Conservation (phyloP, 2,888 invertebrate species). For the Flexamia atlantica region DNA sequence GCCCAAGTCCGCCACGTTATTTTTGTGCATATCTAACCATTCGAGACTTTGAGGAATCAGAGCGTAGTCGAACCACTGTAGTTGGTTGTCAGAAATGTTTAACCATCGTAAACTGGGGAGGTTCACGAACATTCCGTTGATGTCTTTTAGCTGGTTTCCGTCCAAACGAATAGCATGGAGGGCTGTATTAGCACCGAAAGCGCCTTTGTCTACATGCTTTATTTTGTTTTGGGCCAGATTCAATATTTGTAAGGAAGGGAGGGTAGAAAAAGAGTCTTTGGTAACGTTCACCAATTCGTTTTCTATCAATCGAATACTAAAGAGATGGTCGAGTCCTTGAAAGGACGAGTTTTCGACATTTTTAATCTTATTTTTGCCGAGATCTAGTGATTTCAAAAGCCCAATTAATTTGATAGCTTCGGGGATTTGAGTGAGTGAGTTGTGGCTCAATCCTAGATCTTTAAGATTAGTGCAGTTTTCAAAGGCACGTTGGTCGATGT, state of each 20-base stretch:
- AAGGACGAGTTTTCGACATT: constrained; percentile 91
- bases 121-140: constrained; percentile 94
- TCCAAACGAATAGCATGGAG: constrained; percentile 93
- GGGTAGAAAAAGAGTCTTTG: constrained; percentile 91
- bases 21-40: constrained; percentile 94
- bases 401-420: constrained; percentile 89
- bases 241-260: constrained; percentile 89
- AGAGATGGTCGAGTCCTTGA: constrained; percentile 90
- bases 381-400: constrained; percentile 91
- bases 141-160: constrained; percentile 91
- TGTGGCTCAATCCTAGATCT: constrained; percentile 92
- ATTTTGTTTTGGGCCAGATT: constrained; percentile 95
- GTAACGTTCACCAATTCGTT: constrained; percentile 92
- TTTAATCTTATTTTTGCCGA: constrained; percentile 94
- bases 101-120: constrained; percentile 90
- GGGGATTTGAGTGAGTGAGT: constrained; percentile 88
- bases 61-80: constrained; percentile 96
- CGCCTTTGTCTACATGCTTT: constrained; percentile 89
- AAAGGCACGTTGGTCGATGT: constrained; percentile 88
- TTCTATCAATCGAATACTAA: constrained; percentile 91
- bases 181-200: constrained; percentile 88
- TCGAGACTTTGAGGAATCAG: constrained; percentile 93
- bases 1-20: constrained; percentile 91
- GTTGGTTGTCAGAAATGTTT: constrained; percentile 93
- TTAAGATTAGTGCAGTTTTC: constrained; percentile 93